A percentile compares a stretch with the other conserved stretches of the same genome.
phyloP scores from a whole-genome alignment of 2,797 vertebrate genomes.

The Amblyopsis hoosieri region DNA sequence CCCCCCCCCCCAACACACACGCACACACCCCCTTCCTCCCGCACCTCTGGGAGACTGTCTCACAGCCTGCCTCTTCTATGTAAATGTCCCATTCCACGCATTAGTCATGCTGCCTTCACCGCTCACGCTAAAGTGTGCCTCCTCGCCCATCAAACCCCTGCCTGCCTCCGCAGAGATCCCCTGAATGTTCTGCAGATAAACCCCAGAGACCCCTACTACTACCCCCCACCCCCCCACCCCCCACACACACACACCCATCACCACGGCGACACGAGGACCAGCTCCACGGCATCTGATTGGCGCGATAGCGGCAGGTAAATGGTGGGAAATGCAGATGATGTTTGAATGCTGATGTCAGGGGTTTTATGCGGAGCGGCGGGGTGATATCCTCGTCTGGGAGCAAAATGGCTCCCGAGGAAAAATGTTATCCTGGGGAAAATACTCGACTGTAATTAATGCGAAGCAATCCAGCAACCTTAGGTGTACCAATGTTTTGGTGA shows the following conservation, averaged over 20 bases:
- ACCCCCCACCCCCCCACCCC: slow-evolving; percentile 44
- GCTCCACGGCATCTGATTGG: slow-evolving; percentile 57
- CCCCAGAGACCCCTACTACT: slow-evolving; percentile 65
- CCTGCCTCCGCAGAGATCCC: slow-evolving; percentile 72
- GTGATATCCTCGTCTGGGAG: slow-evolving; percentile 27
- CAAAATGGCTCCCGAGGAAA: slow-evolving; percentile 22
- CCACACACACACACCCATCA: slow-evolving; percentile 1
- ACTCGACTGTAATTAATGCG: not conserved
- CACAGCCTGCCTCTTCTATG: slow-evolving; percentile 74
- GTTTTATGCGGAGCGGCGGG: slow-evolving; percentile 41
- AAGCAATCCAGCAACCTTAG: no score
- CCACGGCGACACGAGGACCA: not conserved
- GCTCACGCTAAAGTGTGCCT: slow-evolving; percentile 69
- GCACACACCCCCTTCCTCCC: slow-evolving; percentile 29
- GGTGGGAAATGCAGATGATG: slow-evolving; percentile 58
- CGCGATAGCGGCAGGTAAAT: slow-evolving; percentile 68
- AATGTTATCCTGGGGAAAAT: not conserved
- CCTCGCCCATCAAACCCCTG: slow-evolving; percentile 72
- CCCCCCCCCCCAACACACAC: slow-evolving; percentile 68
- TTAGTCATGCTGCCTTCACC: slow-evolving; percentile 78
- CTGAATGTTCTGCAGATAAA: slow-evolving; percentile 74
- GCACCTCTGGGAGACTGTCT: slow-evolving; percentile 76
- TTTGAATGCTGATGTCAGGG: slow-evolving; percentile 64
- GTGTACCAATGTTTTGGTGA: no score
- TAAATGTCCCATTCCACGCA: slow-evolving; percentile 79